phyloP scores from a whole-genome alignment of 2,888 invertebrate genomes.

The Petrolisthes manimaculis region DNA sequence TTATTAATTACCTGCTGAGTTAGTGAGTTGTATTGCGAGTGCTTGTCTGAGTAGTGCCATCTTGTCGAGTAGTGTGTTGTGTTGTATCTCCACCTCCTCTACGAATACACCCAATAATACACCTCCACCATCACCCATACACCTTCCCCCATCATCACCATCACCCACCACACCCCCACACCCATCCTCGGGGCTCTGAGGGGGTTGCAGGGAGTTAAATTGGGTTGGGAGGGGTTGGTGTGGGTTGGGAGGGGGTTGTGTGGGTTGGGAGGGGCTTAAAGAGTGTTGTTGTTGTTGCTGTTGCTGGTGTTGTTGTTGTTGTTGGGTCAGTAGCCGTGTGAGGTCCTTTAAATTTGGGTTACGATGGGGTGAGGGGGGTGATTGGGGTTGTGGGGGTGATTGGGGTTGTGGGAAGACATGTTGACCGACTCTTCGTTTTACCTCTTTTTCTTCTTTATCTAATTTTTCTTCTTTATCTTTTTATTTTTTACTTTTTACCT shows the following conservation, averaged over 20 bases:
- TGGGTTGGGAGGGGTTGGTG: neutral
- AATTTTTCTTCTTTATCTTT: too few relatives aligned
- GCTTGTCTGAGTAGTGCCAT: constrained; percentile 39
- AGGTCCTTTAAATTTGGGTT: constrained; percentile 6
- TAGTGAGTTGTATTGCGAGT: constrained; percentile 35
- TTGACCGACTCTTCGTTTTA: too few relatives aligned
- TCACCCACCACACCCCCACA: too few relatives aligned
- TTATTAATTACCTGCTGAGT: too few relatives aligned
- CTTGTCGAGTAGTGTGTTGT: constrained; percentile 39
- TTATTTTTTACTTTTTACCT: too few relatives aligned
- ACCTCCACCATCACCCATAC: neutral
- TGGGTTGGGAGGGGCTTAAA: neutral
- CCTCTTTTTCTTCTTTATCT: too few relatives aligned
- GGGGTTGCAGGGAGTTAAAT: neutral
- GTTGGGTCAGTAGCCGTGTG: neutral
- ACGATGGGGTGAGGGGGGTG: too few relatives aligned
- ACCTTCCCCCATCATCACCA: neutral
- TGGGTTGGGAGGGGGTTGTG: neutral
- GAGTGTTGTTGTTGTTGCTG: neutral
- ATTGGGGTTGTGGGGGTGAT: too few relatives aligned
- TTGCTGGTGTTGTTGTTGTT: neutral
- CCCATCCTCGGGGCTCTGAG: neutral
- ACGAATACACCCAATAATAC: neutral
- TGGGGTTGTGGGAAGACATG: too few relatives aligned
- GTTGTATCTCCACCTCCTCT: constrained; percentile 34